Base-by-base conservation (phyloP, 1,140 invertebrate species). In the Drosophila bocqueti region DNA sequence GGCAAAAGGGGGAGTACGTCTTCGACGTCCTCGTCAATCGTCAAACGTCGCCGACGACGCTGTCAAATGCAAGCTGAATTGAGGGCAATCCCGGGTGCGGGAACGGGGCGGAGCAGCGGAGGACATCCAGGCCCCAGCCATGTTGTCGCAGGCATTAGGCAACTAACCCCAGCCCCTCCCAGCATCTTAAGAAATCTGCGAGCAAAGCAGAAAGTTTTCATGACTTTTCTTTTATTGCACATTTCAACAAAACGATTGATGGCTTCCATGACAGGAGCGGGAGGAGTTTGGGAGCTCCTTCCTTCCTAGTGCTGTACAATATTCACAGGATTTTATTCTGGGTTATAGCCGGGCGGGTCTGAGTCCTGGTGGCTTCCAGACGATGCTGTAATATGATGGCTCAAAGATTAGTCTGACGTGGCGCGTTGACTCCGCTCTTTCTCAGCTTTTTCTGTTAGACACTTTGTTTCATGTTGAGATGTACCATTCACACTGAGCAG, bases 171-270 rank as follows among this genome's bases (percentile, higher is more conserved):
- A 29, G 42, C 66, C 43, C 36, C 68, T 29, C 16, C 26, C 31
- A 54, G 63, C 63, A 31, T 71, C 67, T 49, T 67, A 54, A 73
- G 73, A 90, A 90, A 86, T 91, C 83, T 85, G 89, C 84, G 87
- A 83, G 83, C 67, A 92, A 78, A 78, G 77, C 85, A 89, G 77
- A 89, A 92, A 92, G 84, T 92, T 92, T 92, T 92, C 87, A 92
- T 92, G 91, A 92, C 91, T 92, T 92, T 92, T 89, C 91, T 86
- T 90, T 92, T 91, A 92, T 91, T 92, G 91, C 91, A 92, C 87
- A 92, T 92, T 92, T 92, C 91, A 92, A 90, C 82, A 91, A 92
- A 91, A 91, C 91, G 91, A 92, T 92, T 92, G 91, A 92, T 92
- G 87, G 87, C 91, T 92, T 92, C 91, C 87, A 90, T 84, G 91